Evolutionary conservation across 2,888 invertebrate species (phyloP), one percentile per base, ranked within the genome.

Genomic region (Microchrysa polita): DNA sequence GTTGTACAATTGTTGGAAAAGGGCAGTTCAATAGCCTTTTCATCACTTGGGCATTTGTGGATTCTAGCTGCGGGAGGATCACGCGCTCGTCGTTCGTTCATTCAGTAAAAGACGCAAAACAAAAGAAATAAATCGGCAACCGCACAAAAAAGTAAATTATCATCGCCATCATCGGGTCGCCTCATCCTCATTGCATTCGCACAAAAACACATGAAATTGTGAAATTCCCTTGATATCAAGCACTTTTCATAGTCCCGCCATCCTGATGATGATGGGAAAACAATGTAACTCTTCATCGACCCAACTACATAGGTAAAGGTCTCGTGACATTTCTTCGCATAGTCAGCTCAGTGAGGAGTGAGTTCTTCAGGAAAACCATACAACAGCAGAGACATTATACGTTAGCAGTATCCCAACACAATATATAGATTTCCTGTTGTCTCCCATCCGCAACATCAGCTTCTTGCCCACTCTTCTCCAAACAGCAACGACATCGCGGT

Each of bases 181-280:
- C 20, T 59, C 59, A 23, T 61, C 59, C 20, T 59, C 59, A 23
- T 61, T 61, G 61, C 61, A 61, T 27, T 61, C 61, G 61, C 61
- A 61, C 40, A 40, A 61, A 48, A 61, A 61, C 61, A 61, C 18
- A 40, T 40, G 40, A 61, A 40, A 61, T n/a, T 61, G 60, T 27
- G 60, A 60, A 60, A 60, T 61, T 40, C 61, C 61, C 61, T 40
- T 2, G 61, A 61, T 61, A 40, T 61, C 61, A 61, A 40, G 40
- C 61, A 61, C 61, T 61, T 18, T 61, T 61, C 61, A 42, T 34
- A 34, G 4, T 61, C 22, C 16, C 40, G 20, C n/a, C n/a, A 40
- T 61, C 40, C 34, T n/a, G 61, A 61, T 34, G 27, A 40, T 61
- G 61, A 61, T 61, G 61, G 61, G 61, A 61, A 61, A 61, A 61